A percentile compares a stretch with the other conserved stretches of the same genome.
phyloP scores from a whole-genome alignment of 2,888 invertebrate species.

The Drosophila picticornis region DNA sequence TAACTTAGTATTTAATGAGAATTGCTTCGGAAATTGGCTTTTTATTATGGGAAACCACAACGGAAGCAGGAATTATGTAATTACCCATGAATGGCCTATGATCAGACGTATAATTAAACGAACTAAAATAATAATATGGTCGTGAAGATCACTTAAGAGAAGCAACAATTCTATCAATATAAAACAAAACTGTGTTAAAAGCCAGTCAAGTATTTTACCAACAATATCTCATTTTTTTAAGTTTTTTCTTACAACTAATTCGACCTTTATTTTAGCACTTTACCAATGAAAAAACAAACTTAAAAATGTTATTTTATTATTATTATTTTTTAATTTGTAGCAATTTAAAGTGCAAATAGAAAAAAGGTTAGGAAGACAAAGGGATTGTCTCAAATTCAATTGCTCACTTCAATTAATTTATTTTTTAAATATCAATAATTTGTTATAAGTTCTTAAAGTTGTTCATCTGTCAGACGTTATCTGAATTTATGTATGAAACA shows the following conservation, averaged over 20 bases:
- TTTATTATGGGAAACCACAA: slow-evolving; percentile 52
- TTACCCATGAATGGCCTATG: slow-evolving; percentile 41
- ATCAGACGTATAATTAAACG: slow-evolving; percentile 55
- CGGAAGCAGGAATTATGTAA: slow-evolving; percentile 59
- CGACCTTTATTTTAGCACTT: not conserved
- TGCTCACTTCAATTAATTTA: not conserved
- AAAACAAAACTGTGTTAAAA: not conserved
- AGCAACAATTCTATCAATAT: not conserved
- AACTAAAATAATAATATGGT: slow-evolving; percentile 24
- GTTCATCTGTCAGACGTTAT: not conserved
- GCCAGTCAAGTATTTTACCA: not conserved
- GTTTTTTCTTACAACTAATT: not conserved
- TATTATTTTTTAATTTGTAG: not conserved
- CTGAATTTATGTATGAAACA: not conserved
- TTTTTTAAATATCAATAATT: not conserved
- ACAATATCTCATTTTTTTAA: not conserved
- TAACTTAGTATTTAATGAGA: slow-evolving; percentile 20
- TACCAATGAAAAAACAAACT: not conserved
- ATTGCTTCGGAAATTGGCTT: slow-evolving; percentile 21
- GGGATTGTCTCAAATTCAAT: not conserved
- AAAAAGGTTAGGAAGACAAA: not conserved
- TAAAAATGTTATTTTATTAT: not conserved
- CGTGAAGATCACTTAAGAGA: not conserved
- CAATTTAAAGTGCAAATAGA: not conserved
- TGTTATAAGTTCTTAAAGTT: not conserved